These are phyloP conservation scores for Macropis europaea DNA, from an alignment of 2,888 invertebrate genomes.

Conservation along the genomic window DNA sequence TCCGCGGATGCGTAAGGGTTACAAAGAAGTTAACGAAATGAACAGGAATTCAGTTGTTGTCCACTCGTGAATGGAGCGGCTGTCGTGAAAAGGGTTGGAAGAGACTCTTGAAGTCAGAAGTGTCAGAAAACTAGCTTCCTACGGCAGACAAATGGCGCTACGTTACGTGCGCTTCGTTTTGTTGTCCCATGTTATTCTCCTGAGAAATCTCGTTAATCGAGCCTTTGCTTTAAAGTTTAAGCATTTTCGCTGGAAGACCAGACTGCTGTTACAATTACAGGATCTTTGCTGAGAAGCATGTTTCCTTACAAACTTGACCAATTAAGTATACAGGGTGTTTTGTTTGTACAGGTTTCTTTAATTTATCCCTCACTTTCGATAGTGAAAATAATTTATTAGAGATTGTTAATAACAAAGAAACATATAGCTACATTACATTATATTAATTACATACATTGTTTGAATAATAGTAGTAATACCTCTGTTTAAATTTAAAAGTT, in stretches of 20 bases:
- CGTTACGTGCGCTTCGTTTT: not conserved
- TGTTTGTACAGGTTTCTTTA: no score
- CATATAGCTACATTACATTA: no score
- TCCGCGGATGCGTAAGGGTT: not conserved
- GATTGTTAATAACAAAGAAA: no score
- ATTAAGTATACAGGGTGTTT: no score
- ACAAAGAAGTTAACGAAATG: constrained; percentile 19
- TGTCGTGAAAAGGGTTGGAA: constrained; percentile 23
- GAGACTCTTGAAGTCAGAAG: constrained; percentile 30
- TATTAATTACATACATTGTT: no score
- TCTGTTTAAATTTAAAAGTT: no score
- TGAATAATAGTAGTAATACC: no score
- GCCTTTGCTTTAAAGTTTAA: not conserved
- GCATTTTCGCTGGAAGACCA: not conserved
- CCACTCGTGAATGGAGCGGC: constrained; percentile 43
- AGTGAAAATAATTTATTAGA: no score
- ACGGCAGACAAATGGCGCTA: constrained; percentile 5
- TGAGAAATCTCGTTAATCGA: not conserved
- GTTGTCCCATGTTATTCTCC: not conserved
- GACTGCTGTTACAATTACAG: no score
- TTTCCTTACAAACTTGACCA: no score
- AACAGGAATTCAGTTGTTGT: constrained; percentile 33
- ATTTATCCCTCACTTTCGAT: no score
- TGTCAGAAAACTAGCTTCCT: constrained; percentile 20
- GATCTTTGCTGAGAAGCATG: no score